phyloP scores from a whole-genome alignment of 2,888 invertebrate species.

The Brenthis daphne region DNA sequence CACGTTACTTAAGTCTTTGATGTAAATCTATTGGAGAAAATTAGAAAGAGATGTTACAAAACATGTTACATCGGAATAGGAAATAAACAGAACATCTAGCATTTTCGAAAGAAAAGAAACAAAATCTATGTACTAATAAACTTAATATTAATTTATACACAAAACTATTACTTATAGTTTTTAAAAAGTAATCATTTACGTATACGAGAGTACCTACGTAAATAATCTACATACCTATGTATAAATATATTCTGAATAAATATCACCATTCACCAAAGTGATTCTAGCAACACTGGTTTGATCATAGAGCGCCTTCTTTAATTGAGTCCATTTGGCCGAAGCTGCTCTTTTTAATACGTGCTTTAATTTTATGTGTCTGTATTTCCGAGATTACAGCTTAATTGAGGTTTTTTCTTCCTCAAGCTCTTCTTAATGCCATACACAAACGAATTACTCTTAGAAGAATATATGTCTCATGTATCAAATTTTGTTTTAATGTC shows the following conservation, averaged over 20 bases:
- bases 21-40: too few species aligned
- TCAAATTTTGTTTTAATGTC: conserved; percentile 21
- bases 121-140: too few species aligned
- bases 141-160: too few species aligned
- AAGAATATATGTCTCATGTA: conserved; percentile 23
- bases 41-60: too few species aligned
- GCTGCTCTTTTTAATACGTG: conserved; percentile 75
- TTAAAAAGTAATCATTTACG: too few species aligned
- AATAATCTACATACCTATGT: too few species aligned
- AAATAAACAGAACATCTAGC: too few species aligned
- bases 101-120: too few species aligned
- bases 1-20: too few species aligned
- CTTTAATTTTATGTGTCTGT: conserved; percentile 76
- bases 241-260: not conserved
- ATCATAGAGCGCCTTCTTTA: conserved; percentile 52
- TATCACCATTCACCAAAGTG: not conserved
- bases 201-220: too few species aligned
- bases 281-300: conserved; percentile 7
- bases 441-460: conserved; percentile 37
- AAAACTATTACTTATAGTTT: too few species aligned
- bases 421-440: conserved; percentile 53
- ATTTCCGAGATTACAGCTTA: conserved; percentile 66
- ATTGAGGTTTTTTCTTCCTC: conserved; percentile 62
- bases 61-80: too few species aligned
- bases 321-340: conserved; percentile 72